These are phyloP conservation scores for Pangasius krempfi DNA, from an alignment of 2,797 vertebrate species.

Conservation along the genomic window DNA sequence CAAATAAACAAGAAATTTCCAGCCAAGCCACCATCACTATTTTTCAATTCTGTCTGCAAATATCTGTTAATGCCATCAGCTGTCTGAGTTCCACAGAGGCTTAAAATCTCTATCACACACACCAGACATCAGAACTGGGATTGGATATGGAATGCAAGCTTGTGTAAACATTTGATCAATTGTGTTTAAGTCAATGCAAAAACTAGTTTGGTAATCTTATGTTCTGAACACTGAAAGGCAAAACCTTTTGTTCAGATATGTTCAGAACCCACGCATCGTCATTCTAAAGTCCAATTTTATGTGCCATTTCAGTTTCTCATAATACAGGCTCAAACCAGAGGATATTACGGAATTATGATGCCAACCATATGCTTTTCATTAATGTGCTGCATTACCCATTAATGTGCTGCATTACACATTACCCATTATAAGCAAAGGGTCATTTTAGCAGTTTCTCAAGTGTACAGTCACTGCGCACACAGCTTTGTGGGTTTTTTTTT, in stretches of 20 bases:
- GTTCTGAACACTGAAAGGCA: neutral
- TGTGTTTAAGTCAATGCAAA: neutral
- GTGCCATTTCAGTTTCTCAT: conserved; percentile 10
- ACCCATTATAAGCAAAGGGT: neutral
- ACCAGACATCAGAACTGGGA: conserved; percentile 1
- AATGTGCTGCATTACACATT: conserved; percentile 6
- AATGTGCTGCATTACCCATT: conserved; percentile 11
- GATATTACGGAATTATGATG: neutral
- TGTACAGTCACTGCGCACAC: neutral
- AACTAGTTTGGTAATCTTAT: neutral
- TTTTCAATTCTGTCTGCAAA: conserved; percentile 12
- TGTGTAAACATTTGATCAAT: conserved; percentile 38
- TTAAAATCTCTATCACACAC: conserved; percentile 26
- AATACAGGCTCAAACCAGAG: neutral
- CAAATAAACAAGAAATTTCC: conserved; percentile 10
- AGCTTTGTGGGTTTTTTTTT: neutral
- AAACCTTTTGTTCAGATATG: too few relatives aligned
- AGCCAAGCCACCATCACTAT: neutral
- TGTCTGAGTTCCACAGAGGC: neutral
- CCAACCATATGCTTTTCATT: conserved; percentile 23
- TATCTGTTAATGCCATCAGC: conserved; percentile 20
- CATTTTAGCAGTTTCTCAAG: neutral
- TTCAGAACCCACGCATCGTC: neutral
- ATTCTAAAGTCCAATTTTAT: neutral
- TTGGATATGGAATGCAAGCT: conserved; percentile 16